These are phyloP conservation scores for Phataginus tricuspis DNA, from an alignment of 2,797 vertebrate genomes.

Conservation along the genomic window DNA sequence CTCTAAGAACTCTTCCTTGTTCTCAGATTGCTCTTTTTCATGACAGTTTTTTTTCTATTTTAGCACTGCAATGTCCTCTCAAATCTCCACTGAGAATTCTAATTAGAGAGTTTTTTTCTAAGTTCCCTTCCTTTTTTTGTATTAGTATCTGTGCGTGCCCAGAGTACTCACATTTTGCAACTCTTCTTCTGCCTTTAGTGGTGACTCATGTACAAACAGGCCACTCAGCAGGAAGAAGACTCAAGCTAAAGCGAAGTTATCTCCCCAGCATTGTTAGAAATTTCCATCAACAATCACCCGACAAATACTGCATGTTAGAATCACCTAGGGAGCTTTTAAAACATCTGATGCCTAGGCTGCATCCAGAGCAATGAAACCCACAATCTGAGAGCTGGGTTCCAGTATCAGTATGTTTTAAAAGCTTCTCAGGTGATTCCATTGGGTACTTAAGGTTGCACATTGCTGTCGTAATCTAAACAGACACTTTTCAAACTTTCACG, in stretches of 20 bases:
- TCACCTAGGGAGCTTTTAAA: background rate
- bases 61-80: conserved; percentile 16
- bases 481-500: background rate
- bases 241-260: background rate
- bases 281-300: background rate
- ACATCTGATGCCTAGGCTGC: background rate
- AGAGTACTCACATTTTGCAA: conserved; percentile 27
- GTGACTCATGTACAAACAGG: too few relatives aligned
- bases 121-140: background rate
- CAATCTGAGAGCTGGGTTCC: background rate
- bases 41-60: conserved; percentile 30
- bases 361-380: background rate
- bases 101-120: background rate
- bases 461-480: background rate
- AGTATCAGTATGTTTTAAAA: background rate
- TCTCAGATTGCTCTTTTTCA: conserved; percentile 59
- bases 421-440: background rate
- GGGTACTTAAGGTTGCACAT: background rate
- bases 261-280: background rate
- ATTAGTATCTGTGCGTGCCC: background rate
- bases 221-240: background rate
- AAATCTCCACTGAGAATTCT: conserved; percentile 55
- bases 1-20: conserved; percentile 4
- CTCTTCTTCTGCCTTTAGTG: background rate
- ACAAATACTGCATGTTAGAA: background rate